Base-by-base conservation (phyloP, 1,140 invertebrate genomes). In the Drosophila murphyi region DNA sequence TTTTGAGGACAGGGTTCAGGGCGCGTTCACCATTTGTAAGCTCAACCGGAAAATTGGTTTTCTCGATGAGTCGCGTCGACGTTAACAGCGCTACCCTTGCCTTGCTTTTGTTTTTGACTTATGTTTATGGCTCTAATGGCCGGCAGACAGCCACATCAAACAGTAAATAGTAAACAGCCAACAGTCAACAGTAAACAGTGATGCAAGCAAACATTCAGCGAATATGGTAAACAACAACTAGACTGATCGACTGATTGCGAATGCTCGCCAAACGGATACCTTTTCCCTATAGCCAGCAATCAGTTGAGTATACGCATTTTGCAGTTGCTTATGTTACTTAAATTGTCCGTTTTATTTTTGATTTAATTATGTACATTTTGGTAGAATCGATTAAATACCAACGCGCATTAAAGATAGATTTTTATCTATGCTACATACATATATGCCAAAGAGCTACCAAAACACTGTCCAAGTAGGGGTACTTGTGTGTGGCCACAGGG, bases 11-110 rank as follows among this genome's bases (percentile, higher is more conserved):
- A 57, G 79, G 77, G 47, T 65, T 61, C 55, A 63, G 73, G 72
- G 59, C 80, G 64, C 54, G 41, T 39, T 68, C 70, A 55, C 67
- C 72, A 82, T 80, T 79, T 80, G 78, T 85, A 86, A 86, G 85
- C 79, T 86, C 76, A 80, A 90, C 87, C 80, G 79, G 87, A 86
- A 90, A 87, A 90, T 90, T 90, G 77, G 76, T 90, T 90, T 90
- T 90, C 82, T 78, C 75, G 69, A 64, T 77, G 81, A 81, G 80
- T 80, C 67, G 55, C 62, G 73, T 45, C 31, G 56, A 48, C 29
- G 45, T 35, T 12, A 29, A 12, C 47, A 32, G 29, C n/a, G 34
- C 50, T 48, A 10, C 7, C 32, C 10, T 35, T 37, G 57, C 31
- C 32, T 45, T 76, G 73, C 64, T 57, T 52, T 73, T 73, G 51